A percentile compares a stretch with the other conserved stretches of the same genome.
These are phyloP conservation scores for Microcebus lehilahytsara DNA, from an alignment of 2,113 vertebrate species.

Conservation along the genomic window DNA sequence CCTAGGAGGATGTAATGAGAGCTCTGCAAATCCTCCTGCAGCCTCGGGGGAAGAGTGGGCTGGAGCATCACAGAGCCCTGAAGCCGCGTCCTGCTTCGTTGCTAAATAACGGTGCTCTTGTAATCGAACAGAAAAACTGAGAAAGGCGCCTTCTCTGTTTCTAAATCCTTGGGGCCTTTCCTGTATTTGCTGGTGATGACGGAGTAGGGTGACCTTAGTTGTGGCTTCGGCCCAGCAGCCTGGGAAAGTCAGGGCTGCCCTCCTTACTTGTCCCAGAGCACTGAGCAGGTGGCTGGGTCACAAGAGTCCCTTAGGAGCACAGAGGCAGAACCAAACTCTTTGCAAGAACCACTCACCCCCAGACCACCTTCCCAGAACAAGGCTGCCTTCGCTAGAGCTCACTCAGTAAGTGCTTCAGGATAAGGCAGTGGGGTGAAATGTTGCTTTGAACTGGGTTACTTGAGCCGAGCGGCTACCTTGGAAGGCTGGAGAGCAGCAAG, in stretches of 20 bases:
- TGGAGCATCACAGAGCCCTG: background rate
- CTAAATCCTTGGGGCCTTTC: background rate
- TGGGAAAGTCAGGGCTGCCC: background rate
- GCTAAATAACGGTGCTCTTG: background rate
- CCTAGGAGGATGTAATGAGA: background rate
- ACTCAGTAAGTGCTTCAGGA: background rate
- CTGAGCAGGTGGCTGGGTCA: background rate
- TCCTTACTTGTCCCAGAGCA: background rate
- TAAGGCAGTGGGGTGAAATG: background rate
- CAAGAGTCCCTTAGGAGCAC: background rate
- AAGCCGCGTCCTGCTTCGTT: background rate
- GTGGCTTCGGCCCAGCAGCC: background rate
- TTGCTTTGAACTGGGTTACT: conserved; percentile 6
- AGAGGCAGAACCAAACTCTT: background rate
- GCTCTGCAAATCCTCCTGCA: background rate
- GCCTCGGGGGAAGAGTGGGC: background rate
- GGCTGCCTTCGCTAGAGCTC: background rate
- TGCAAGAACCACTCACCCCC: background rate
- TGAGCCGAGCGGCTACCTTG: background rate
- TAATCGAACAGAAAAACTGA: background rate
- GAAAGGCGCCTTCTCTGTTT: background rate
- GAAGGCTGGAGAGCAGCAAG: conserved; percentile 8
- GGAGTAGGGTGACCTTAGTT: background rate
- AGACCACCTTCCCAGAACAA: background rate
- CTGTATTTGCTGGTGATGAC: background rate